phyloP scores from a whole-genome alignment of 2,888 invertebrate genomes.

The Myathropa florea region DNA sequence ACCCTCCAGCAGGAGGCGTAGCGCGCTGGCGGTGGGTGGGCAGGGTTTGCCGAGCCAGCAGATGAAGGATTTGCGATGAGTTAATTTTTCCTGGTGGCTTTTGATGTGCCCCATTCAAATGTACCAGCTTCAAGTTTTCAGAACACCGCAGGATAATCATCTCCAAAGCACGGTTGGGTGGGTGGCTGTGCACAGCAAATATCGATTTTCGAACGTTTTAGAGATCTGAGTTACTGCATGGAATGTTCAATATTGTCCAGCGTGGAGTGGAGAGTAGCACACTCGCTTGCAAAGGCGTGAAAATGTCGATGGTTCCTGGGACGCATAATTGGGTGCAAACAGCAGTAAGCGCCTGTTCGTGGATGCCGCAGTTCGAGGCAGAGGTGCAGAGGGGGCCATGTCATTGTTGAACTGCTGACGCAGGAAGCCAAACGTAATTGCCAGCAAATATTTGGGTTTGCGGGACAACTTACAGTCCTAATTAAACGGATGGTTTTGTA shows the following conservation, averaged over 20 bases:
- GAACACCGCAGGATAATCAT: constrained; percentile 10
- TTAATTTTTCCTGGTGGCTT: constrained; percentile 4
- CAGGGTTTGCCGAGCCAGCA: not conserved
- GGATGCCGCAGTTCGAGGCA: not conserved
- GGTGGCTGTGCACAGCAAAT: not conserved
- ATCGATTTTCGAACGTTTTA: not conserved
- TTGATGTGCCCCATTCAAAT: constrained; percentile 16
- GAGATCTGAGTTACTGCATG: not conserved
- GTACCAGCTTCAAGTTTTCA: not conserved
- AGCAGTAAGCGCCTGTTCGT: not conserved
- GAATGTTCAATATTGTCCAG: not conserved
- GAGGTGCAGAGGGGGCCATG: not conserved
- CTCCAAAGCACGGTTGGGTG: not conserved
- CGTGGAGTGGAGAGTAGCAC: not conserved
- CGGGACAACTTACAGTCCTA: constrained; percentile 37
- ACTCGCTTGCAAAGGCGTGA: not conserved
- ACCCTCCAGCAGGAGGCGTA: not conserved
- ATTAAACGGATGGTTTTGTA: constrained; percentile 33
- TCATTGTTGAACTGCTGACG: constrained; percentile 17
- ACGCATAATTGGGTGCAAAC: constrained; percentile 46
- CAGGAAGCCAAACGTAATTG: constrained; percentile 28
- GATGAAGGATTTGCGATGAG: constrained; percentile 3
- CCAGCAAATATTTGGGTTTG: constrained; percentile 44
- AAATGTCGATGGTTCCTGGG: not conserved
- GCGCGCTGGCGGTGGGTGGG: not conserved